Percentiles rank a stretch among this genome's conserved stretches.
phyloP scores from a whole-genome alignment of 2,113 vertebrate genomes.

The Pantherophis guttatus region DNA sequence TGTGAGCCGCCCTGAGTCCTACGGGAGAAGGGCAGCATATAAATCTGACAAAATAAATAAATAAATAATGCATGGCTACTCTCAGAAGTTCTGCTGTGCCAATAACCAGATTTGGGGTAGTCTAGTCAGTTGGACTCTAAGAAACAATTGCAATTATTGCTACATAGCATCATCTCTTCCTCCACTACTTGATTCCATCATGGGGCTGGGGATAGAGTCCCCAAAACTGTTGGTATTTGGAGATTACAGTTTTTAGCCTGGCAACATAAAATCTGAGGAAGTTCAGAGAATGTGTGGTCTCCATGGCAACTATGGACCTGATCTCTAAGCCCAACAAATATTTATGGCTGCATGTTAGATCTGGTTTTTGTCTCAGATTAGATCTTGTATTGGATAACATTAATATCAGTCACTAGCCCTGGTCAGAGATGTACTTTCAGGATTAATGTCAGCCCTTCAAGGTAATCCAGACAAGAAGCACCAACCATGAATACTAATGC shows the following conservation, averaged over 20 bases:
- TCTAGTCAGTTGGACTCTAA: neutral
- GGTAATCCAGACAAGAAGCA: neutral
- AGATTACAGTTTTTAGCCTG: neutral
- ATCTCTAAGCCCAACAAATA: neutral
- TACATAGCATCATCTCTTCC: neutral
- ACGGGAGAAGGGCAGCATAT: too few species aligned
- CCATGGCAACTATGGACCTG: neutral
- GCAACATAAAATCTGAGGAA: neutral
- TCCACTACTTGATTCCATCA: neutral
- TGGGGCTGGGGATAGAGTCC: neutral
- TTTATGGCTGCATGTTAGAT: neutral
- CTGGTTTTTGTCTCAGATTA: neutral
- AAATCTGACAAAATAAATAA: too few species aligned
- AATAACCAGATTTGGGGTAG: neutral
- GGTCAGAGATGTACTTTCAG: neutral
- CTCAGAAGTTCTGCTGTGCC: neutral
- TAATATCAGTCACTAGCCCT: neutral
- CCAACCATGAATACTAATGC: neutral
- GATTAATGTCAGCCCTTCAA: neutral
- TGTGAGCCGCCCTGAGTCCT: too few species aligned
- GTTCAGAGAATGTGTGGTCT: neutral
- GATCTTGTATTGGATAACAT: neutral
- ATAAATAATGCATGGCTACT: neutral
- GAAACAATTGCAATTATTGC: neutral
- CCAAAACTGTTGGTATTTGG: neutral